Evolutionary conservation across 2,888 invertebrate species (phyloP), one percentile per base, ranked within the genome.

Genomic region (Agrenia bidenticulata): DNA sequence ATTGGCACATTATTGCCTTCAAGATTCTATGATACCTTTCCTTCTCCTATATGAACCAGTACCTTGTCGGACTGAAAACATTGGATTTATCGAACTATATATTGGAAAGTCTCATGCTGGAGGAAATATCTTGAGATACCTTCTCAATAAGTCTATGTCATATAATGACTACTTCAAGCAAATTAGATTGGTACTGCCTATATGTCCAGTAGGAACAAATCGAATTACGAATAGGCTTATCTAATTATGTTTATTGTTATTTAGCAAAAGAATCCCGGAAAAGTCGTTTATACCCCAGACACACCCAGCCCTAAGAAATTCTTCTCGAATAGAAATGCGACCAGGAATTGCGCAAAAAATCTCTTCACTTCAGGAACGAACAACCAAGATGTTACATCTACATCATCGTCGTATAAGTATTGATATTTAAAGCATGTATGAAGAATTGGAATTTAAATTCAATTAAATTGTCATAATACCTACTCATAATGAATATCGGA

Each of bases 1-100:
- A 42, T 41, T 73, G 15, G 73, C 73, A 1, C 54, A 55, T 23
- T 73, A 73, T 54, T 73, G 73, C 50, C 24, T 73, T 2, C 72
- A 73, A 53, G 54, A 54, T 19, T 54, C 54, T 2, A 27, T 54
- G 54, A 54, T 54, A 2, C 54, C 54, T 2, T 54, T 24, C 19
- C 54, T 54, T n/a, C 32, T 54, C 2, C 32, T 54, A 15, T 54
- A 26, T n/a, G 32, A 54, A 54, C 26, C 26, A 11, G 54, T 54
- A 2, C 54, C 54, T n/a, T 54, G 26, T 54, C 54, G 54, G 9
- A 5, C n/a, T 27, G 54, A 54, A 54, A 4, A 5, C 2, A 27
- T 54, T 7, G 15, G n/a, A n/a, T 32, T 24, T 54, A 13, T 54
- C 11, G 54, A 54, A 5, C 54, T 27, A 7, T 64, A 64, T 32